Conservation (phyloP, 53 echinoderm and acorn worm genomes). For the Glandiceps talaboti region DNA sequence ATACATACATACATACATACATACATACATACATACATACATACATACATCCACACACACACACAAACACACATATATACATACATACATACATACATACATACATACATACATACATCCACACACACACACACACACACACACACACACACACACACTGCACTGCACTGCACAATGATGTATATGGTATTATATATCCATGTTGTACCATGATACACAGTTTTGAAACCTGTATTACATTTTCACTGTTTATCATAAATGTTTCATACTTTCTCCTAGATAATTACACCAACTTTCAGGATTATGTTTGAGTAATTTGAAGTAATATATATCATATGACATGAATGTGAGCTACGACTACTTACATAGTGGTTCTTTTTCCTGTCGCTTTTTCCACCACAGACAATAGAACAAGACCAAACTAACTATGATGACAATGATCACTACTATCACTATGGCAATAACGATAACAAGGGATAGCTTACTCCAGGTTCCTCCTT, state of each 20-base stretch:
- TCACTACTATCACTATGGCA: conserved; percentile 46
- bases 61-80: background rate
- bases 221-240: too few species aligned
- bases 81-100: background rate
- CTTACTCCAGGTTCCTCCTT: too few species aligned
- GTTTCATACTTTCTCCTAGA: too few species aligned
- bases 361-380: conserved; percentile 15
- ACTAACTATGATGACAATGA: conserved; percentile 43
- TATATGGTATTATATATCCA: too few species aligned
- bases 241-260: too few species aligned
- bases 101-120: background rate
- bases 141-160: background rate
- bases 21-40: background rate
- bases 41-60: background rate
- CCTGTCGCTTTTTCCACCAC: conserved; percentile 39
- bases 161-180: too few species aligned
- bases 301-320: too few species aligned
- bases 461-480: conserved; percentile 45
- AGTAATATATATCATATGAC: too few species aligned
- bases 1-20: background rate
- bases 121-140: background rate
- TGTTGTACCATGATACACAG: too few species aligned
- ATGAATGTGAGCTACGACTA: too few species aligned
- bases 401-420: conserved; percentile 53
- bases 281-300: too few species aligned